Evolutionary conservation across 2,113 vertebrate genomes (phyloP).

Genomic region (Glaucomys volans): DNA sequence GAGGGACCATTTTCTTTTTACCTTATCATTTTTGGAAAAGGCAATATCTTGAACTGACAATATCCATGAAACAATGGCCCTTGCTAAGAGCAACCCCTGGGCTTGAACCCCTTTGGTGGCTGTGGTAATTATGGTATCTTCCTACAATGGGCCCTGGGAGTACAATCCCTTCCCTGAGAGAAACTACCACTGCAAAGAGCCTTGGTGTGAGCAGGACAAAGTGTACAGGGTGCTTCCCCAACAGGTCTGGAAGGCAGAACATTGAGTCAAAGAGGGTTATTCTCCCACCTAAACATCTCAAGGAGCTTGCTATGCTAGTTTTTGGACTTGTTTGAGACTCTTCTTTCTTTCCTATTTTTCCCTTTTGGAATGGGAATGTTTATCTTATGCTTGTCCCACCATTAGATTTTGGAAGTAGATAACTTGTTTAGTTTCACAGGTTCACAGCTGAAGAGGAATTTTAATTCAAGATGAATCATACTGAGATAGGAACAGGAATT

Average conservation of each 20-base stretch:
- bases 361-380: neutral
- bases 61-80: neutral
- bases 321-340: neutral
- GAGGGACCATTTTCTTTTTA: neutral
- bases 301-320: neutral
- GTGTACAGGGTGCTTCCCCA: neutral
- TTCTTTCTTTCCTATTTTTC: neutral
- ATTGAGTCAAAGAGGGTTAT: neutral
- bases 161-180: neutral
- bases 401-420: neutral
- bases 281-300: neutral
- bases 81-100: conserved; percentile 54
- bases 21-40: conserved; percentile 62
- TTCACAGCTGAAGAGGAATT: neutral
- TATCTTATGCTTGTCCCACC: neutral
- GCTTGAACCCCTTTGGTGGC: conserved; percentile 32
- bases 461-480: neutral
- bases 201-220: neutral
- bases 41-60: fast-evolving
- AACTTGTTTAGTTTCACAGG: neutral
- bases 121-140: neutral
- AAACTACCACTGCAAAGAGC: neutral
- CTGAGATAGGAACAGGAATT: no score
- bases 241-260: neutral
- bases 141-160: neutral